Evolutionary conservation across 2,797 vertebrate species (phyloP), one percentile per base, ranked within the genome.

Genomic region (Micromesistius poutassou): DNA sequence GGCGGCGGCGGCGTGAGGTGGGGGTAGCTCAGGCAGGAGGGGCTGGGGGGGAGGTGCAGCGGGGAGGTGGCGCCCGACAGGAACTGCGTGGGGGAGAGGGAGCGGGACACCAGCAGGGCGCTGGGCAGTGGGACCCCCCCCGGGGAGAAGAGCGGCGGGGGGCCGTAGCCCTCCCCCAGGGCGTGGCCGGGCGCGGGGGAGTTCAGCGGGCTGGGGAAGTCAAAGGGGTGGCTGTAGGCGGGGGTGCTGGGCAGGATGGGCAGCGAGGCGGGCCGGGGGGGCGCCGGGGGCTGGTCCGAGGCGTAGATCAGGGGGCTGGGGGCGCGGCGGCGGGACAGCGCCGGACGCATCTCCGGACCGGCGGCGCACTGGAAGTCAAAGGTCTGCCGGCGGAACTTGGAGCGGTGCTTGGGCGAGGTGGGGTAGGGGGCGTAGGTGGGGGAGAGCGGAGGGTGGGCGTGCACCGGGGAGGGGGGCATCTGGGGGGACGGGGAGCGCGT

Each of bases 301-400:
- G 93, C 94, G 86, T 96, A 96, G 86, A 96, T 94, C 8, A 96
- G 96, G 40, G 97, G 97, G 81, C 96, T 97, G 30, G 96, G 96
- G 36, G 96, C 96, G 55, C 97, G 92, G 72, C 95, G 96, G 14
- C 95, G 92, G 77, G 87, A 84, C 7, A 93, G 89, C 0, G 92
- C 89, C 8, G 93, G 93, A 5, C 91, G 90, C 89, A 79, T 90
- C 78, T 94, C 94, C 38, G 86, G 92, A 30, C 84, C 91, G 71
- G 86, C 35, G 5, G 35, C 90, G 81, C 94, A 88, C 81, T 94
- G 92, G 89, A 92, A 92, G 89, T 95, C 93, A 78, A 87, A 95
- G 80, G 84, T 94, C 87, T 94, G 95, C 84, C 89, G 91, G 76
- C 89, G 94, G 80, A 94, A 90, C 85, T 94, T 94, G 42, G 93